Conservation (phyloP, 2,113 vertebrate species). For the Gorsachius goisagi region DNA sequence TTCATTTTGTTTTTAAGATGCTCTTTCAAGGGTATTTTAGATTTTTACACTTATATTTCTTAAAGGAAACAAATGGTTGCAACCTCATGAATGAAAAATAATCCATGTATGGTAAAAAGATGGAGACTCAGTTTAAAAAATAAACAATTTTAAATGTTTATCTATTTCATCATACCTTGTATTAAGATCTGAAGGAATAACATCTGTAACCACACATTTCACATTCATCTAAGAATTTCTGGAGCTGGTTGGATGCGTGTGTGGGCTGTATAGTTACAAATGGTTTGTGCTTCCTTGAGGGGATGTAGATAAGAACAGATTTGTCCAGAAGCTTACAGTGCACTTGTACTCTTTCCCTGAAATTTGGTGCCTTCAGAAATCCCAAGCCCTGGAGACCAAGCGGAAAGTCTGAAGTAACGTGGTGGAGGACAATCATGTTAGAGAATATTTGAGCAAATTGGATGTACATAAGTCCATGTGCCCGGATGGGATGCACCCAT, state of each 20-base stretch:
- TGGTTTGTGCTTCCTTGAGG: neutral
- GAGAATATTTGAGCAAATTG: neutral
- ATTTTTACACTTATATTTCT: neutral
- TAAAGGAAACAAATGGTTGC: neutral
- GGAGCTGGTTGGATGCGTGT: neutral
- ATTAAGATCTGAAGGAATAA: neutral
- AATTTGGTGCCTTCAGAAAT: neutral
- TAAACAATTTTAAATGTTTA: neutral
- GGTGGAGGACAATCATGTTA: neutral
- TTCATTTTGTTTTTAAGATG: neutral
- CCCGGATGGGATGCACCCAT: neutral
- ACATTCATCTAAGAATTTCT: neutral
- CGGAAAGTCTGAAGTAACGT: neutral
- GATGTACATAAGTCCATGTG: fast-evolving
- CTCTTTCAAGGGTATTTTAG: neutral
- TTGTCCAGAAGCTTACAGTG: neutral
- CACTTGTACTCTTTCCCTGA: neutral
- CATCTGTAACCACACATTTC: neutral
- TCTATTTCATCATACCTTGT: neutral
- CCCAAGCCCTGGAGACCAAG: neutral
- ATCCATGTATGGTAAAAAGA: neutral
- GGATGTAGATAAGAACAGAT: neutral
- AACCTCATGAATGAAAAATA: neutral
- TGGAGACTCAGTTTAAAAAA: neutral
- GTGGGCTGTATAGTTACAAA: neutral